Conservation (phyloP, 1,140 invertebrate genomes). For the Aphelenchoides fujianensis region DNA sequence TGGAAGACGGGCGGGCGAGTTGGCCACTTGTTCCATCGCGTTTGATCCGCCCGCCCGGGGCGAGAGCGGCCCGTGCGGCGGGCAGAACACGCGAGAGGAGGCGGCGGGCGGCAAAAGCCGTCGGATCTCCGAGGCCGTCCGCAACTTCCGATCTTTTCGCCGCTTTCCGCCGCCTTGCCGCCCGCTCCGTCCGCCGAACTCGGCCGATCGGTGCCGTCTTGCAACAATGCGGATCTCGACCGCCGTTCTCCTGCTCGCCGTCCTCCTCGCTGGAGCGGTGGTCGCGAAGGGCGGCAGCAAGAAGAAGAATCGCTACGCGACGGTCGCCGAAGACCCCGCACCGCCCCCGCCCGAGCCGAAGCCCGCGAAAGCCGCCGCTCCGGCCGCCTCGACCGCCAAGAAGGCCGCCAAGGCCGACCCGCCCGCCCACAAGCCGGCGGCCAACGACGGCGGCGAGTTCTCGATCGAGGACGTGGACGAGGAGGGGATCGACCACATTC, state of each 20-base stretch:
- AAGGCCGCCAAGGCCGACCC: slow-evolving; percentile 6
- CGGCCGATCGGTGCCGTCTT: not conserved
- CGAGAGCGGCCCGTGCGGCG: too few relatives aligned
- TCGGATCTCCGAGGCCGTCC: too few relatives aligned
- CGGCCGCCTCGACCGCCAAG: not conserved
- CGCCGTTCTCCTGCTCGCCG: not conserved
- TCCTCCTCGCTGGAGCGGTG: not conserved
- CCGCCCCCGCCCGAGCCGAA: not conserved
- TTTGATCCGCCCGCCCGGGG: too few relatives aligned
- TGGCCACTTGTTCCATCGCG: too few relatives aligned
- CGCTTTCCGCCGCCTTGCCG: too few relatives aligned
- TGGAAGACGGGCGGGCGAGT: too few relatives aligned
- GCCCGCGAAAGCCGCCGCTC: not conserved
- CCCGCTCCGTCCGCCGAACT: too few relatives aligned
- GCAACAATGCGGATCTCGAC: not conserved
- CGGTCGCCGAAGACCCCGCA: not conserved
- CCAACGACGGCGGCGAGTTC: slow-evolving; percentile 47
- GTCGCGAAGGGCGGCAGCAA: not conserved
- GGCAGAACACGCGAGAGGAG: too few relatives aligned
- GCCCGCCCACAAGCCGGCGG: slow-evolving; percentile 12
- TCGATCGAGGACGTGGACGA: slow-evolving; percentile 62
- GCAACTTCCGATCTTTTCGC: too few relatives aligned
- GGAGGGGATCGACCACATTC: slow-evolving; percentile 61
- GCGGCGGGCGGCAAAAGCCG: too few relatives aligned
- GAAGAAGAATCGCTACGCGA: not conserved